Conservation (phyloP, 2,888 invertebrate species). For the Peribatodes rhomboidaria region DNA sequence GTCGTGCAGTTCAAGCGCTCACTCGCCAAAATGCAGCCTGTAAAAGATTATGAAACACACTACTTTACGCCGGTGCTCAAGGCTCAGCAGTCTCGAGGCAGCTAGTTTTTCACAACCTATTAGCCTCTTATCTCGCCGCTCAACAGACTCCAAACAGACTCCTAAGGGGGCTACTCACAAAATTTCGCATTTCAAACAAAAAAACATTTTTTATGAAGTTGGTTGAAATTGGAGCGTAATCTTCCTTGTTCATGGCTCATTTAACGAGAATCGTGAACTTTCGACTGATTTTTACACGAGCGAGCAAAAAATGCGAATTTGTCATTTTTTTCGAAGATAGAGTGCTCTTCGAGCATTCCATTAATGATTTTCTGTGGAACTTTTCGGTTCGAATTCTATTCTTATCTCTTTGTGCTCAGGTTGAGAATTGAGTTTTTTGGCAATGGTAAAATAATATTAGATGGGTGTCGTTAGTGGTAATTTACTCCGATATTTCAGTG, state of each 20-base stretch:
- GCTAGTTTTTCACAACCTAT: no score
- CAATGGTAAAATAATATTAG: constrained; percentile 15
- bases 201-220: no score
- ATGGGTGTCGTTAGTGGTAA: constrained; percentile 17
- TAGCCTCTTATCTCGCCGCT: no score
- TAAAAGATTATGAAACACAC: no score
- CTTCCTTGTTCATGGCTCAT: constrained; percentile 56
- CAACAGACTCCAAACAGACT: no score
- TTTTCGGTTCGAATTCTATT: background rate
- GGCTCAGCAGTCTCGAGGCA: no score
- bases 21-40: no score
- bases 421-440: background rate
- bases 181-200: no score
- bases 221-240: background rate
- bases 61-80: no score
- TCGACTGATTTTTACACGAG: constrained; percentile 57
- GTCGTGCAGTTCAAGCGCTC: no score
- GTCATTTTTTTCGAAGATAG: constrained; percentile 28
- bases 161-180: no score
- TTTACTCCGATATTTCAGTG: constrained; percentile 12
- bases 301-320: constrained; percentile 53
- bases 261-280: constrained; percentile 60
- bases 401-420: constrained; percentile 1
- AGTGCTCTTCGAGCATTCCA: constrained; percentile 14
- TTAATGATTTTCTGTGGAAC: constrained; percentile 13